Evolutionary conservation across 2,888 invertebrate genomes (phyloP).

Genomic region (Thera britannica): DNA sequence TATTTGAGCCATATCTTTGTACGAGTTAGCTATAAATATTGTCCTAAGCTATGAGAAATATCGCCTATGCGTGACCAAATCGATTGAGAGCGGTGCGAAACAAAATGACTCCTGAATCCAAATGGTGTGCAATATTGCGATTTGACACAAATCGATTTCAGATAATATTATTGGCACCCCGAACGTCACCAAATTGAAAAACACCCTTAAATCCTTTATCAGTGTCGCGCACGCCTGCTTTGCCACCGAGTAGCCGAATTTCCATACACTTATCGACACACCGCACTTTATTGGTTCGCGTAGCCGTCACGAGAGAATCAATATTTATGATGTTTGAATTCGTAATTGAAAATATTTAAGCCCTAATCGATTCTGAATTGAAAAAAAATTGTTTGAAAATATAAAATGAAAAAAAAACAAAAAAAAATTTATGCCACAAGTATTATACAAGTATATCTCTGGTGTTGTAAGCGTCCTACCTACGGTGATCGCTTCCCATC

Average conservation of each 20-base stretch:
- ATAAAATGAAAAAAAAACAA: background rate
- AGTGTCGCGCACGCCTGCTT: conserved; percentile 62
- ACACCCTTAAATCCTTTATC: conserved; percentile 72
- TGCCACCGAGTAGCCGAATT: conserved; percentile 59
- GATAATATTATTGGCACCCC: conserved; percentile 58
- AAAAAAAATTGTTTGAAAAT: background rate
- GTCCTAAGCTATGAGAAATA: conserved; percentile 33
- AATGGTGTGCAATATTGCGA: conserved; percentile 36
- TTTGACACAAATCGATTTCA: conserved; percentile 48
- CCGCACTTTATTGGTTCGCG: conserved; percentile 57
- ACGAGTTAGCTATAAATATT: conserved; percentile 7
- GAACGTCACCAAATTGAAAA: conserved; percentile 63
- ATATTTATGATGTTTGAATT: conserved; percentile 52
- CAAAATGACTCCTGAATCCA: conserved; percentile 33
- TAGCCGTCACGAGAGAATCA: conserved; percentile 52
- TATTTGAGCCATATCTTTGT: background rate
- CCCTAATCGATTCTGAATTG: conserved; percentile 3
- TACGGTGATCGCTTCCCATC: no score
- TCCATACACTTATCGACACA: conserved; percentile 68
- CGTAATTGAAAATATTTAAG: conserved; percentile 22
- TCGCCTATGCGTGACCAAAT: conserved; percentile 37
- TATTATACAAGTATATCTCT: no score
- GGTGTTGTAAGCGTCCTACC: no score
- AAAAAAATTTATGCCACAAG: no score
- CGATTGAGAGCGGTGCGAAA: conserved; percentile 33